These are phyloP conservation scores for Hecatera dysodea DNA, from an alignment of 2,888 invertebrate genomes.

Conservation along the genomic window DNA sequence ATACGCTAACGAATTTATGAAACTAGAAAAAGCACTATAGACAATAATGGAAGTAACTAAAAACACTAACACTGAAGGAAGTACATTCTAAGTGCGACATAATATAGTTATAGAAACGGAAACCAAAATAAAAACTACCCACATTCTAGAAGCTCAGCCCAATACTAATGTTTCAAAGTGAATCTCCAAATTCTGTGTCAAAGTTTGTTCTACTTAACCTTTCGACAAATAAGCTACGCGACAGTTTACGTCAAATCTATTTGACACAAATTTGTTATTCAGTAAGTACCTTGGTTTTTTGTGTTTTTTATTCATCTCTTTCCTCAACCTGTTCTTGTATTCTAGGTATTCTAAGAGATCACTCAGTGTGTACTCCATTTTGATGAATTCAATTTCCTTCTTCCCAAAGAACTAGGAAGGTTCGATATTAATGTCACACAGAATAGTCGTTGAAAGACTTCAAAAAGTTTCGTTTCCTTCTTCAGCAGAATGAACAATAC, in stretches of 20 bases:
- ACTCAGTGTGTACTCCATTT: slow-evolving; percentile 34
- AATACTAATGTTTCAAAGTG: slow-evolving; percentile 22
- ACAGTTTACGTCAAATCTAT: slow-evolving; percentile 53
- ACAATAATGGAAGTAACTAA: not conserved
- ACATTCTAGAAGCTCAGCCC: slow-evolving; percentile 24
- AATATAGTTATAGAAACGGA: not conserved
- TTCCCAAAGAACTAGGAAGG: slow-evolving; percentile 37
- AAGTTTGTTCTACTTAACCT: slow-evolving; percentile 43
- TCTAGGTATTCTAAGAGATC: slow-evolving; percentile 41
- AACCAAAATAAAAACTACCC: slow-evolving; percentile 27
- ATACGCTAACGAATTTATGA: not conserved
- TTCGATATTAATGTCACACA: slow-evolving; percentile 46
- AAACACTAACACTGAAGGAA: not conserved
- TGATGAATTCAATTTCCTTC: slow-evolving; percentile 49
- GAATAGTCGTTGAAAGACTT: slow-evolving; percentile 54
- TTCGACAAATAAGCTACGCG: slow-evolving; percentile 35
- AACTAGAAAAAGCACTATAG: not conserved
- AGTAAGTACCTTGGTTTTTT: slow-evolving; percentile 55
- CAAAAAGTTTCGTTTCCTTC: slow-evolving; percentile 57
- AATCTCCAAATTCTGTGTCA: slow-evolving; percentile 34
- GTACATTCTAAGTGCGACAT: not conserved
- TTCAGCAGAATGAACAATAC: slow-evolving; percentile 57
- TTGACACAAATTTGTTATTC: slow-evolving; percentile 51
- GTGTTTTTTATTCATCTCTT: slow-evolving; percentile 43
- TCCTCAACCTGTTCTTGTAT: slow-evolving; percentile 36